Evolutionary conservation across 2,113 vertebrate species (phyloP).

Genomic region (Herpailurus yagouaroundi): DNA sequence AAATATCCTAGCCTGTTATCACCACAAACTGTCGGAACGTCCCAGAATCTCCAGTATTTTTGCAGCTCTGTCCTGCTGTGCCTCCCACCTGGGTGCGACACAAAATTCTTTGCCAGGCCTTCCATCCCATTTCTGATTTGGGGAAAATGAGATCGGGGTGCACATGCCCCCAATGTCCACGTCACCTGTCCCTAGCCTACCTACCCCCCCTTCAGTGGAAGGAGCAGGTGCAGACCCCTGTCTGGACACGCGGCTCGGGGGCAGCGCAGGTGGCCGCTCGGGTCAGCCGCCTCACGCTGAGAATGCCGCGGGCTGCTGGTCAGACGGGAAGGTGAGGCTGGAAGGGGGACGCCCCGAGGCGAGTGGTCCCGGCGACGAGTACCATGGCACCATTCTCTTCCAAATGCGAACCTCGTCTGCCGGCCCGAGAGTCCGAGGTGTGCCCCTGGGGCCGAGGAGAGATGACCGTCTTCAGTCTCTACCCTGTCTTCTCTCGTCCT

Average conservation of each 20-base stretch:
- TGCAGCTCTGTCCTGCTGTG: fast-evolving
- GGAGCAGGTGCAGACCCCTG: fast-evolving
- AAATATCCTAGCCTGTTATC: neutral
- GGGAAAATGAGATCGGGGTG: neutral
- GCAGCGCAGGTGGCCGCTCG: fast-evolving
- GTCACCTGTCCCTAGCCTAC: neutral
- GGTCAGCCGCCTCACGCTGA: fast-evolving
- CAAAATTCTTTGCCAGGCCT: neutral
- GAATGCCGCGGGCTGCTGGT: too few relatives aligned
- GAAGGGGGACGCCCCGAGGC: neutral
- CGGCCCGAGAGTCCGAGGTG: fast-evolving
- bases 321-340: neutral
- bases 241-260: neutral
- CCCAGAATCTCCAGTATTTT: neutral
- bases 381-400: neutral
- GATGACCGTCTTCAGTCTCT: fast-evolving
- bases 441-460: fast-evolving
- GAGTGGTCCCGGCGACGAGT: neutral
- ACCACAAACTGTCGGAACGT: neutral
- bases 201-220: neutral
- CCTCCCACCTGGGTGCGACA: neutral
- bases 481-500: neutral
- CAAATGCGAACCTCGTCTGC: fast-evolving
- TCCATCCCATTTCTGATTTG: neutral
- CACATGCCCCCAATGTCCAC: neutral